Evolutionary conservation across 2,888 invertebrate species (phyloP).

Genomic region (Magallana nippona): DNA sequence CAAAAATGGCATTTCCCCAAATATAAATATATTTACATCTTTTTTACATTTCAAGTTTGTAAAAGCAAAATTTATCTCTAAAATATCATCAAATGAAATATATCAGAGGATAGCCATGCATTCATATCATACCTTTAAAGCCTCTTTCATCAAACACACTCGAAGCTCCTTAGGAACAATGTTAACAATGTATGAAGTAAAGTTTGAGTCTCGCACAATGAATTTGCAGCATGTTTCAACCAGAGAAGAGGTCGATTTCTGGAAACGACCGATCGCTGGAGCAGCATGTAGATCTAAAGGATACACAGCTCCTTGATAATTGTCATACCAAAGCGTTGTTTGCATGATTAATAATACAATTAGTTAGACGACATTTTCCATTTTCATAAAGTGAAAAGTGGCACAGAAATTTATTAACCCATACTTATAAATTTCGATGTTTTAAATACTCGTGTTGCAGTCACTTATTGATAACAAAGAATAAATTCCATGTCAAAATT

Average conservation of each 20-base stretch:
- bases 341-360: conserved; percentile 50
- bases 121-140: conserved; percentile 54
- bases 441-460: no score
- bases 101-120: background rate
- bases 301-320: conserved; percentile 72
- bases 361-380: background rate
- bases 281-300: conserved; percentile 65
- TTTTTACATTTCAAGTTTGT: no score
- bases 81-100: background rate
- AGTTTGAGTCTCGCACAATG: conserved; percentile 69
- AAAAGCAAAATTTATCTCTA: background rate
- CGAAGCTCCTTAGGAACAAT: conserved; percentile 67
- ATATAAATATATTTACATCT: no score
- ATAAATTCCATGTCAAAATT: no score
- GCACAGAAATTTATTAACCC: background rate
- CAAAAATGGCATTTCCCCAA: no score
- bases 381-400: background rate
- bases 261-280: conserved; percentile 41
- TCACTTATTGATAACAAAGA: no score
- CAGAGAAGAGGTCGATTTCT: conserved; percentile 59
- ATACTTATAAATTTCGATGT: background rate
- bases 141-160: conserved; percentile 71
- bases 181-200: conserved; percentile 59
- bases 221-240: conserved; percentile 68
- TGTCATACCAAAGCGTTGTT: conserved; percentile 67